phyloP scores from a whole-genome alignment of 1,140 invertebrate genomes.

The fruit fly (Drosophila melanogaster) region Release_6_plus_ISO1_MT NT_033777.3:23660001-23660500 shows the following conservation, averaged over 20 bases:
- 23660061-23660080: neutral
- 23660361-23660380: neutral
- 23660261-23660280: conserved; percentile 27
- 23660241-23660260: conserved; percentile 38
- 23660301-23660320: conserved; percentile 28
- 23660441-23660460: neutral
- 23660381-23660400: neutral
- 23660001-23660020: neutral
- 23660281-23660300: conserved; percentile 41
- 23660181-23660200: conserved; percentile 3
- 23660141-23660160: neutral
- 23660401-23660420: neutral
- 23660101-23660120: neutral
- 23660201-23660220: conserved; percentile 43
- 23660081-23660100: neutral
- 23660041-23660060: neutral
- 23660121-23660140: neutral
- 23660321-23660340: conserved; percentile 36
- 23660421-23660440: neutral
- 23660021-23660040: neutral
- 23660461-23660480: no score
- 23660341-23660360: conserved; percentile 8
- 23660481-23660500: neutral
- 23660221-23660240: conserved; percentile 27
- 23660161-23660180: conserved; percentile 3